phyloP scores from a whole-genome alignment of 2,113 vertebrate species.

The Argyrosomus japonicus region DNA sequence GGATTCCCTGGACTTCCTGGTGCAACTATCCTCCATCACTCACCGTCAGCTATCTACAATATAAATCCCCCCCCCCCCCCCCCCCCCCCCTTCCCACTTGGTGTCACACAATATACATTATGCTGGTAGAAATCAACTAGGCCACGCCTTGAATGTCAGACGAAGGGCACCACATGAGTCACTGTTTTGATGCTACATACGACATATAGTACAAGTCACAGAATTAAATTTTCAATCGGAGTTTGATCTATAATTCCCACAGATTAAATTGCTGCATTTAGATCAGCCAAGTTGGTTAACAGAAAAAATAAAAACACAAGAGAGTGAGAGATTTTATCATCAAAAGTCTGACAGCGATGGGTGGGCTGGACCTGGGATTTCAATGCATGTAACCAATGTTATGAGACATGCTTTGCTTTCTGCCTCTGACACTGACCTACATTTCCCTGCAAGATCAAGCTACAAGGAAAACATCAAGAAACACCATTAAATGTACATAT shows the following conservation, averaged over 20 bases:
- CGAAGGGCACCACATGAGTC: constrained; percentile 29
- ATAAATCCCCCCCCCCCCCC: neutral
- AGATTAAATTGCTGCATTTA: constrained; percentile 67
- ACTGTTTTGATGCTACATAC: constrained; percentile 3
- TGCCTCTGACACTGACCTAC: constrained; percentile 67
- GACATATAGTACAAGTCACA: constrained; percentile 9
- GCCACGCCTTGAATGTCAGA: constrained; percentile 20
- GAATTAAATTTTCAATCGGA: constrained; percentile 38
- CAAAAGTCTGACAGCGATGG: constrained; percentile 42
- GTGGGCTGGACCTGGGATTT: constrained; percentile 53
- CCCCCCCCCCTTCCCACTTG: no score
- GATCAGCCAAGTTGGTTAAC: constrained; percentile 14
- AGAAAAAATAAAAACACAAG: constrained; percentile 26
- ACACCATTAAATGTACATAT: constrained; percentile 57
- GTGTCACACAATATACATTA: neutral
- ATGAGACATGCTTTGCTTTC: constrained; percentile 42
- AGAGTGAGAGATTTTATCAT: constrained; percentile 37
- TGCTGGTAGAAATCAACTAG: constrained; percentile 2
- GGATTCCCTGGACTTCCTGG: neutral
- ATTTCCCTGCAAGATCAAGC: constrained; percentile 62
- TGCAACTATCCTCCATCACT: neutral
- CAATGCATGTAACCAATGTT: constrained; percentile 35
- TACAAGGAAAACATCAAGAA: constrained; percentile 13
- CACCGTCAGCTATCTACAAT: neutral
- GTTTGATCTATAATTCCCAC: constrained; percentile 55